These are phyloP conservation scores for Condylura cristata DNA, from an alignment of 2,113 vertebrate species.

Conservation along the genomic window DNA sequence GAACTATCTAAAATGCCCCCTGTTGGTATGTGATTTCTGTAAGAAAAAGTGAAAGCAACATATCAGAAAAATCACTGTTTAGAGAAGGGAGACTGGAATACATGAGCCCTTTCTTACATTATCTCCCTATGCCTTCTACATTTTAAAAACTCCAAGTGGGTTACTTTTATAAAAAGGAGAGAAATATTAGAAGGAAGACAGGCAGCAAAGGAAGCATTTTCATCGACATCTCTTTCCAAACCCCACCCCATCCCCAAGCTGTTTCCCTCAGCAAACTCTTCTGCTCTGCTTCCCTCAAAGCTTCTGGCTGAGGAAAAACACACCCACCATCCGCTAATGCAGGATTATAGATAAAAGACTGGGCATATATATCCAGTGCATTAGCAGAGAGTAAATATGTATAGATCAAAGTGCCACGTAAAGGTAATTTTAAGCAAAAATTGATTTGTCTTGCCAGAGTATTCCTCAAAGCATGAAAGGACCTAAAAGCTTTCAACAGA, in stretches of 20 bases:
- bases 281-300: constrained; percentile 26
- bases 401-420: constrained; percentile 32
- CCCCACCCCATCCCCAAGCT: neutral
- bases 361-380: neutral
- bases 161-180: neutral
- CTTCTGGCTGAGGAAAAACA: neutral
- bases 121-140: neutral
- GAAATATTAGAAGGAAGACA: neutral
- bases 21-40: neutral
- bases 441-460: neutral
- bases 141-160: neutral
- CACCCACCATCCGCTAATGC: neutral
- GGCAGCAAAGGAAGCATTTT: neutral
- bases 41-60: neutral
- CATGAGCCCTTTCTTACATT: neutral
- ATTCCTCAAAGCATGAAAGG: constrained; percentile 33
- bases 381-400: neutral
- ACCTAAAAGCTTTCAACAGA: constrained; percentile 13
- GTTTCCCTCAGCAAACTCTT: neutral
- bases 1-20: neutral
- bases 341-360: neutral
- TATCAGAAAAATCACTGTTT: neutral
- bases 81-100: neutral
- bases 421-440: constrained; percentile 43
- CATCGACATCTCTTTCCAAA: neutral